These are phyloP conservation scores for Amphipyra tragopoginis DNA, from an alignment of 2,888 invertebrate species.

Conservation along the genomic window DNA sequence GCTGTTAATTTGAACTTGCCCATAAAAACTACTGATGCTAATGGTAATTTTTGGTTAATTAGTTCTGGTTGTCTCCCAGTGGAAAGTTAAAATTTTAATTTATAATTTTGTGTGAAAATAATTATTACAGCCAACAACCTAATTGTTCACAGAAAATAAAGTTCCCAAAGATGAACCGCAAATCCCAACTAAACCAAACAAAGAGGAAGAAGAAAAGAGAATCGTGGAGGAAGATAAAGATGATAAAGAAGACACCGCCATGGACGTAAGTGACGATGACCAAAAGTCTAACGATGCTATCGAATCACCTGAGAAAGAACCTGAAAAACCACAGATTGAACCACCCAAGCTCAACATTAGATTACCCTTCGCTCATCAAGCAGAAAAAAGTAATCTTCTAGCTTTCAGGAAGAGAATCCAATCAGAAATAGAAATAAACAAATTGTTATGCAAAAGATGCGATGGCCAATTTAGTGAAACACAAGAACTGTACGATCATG, in stretches of 20 bases:
- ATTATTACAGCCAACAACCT: neutral
- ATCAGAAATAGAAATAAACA: constrained; percentile 79
- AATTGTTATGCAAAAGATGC: constrained; percentile 88
- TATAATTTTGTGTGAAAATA: too few relatives aligned
- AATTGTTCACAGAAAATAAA: constrained; percentile 65
- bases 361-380: constrained; percentile 77
- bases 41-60: constrained; percentile 46
- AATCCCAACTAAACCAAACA: constrained; percentile 39
- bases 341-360: constrained; percentile 60
- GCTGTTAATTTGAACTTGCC: constrained; percentile 55
- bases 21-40: constrained; percentile 56
- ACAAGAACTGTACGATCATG: constrained; percentile 90
- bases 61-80: too few relatives aligned
- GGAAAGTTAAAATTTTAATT: too few relatives aligned
- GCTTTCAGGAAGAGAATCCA: constrained; percentile 78
- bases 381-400: constrained; percentile 80
- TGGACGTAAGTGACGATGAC: constrained; percentile 67
- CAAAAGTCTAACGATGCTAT: constrained; percentile 60
- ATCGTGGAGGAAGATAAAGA: constrained; percentile 50
- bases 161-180: constrained; percentile 52
- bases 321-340: constrained; percentile 37
- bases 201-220: constrained; percentile 50
- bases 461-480: constrained; percentile 83
- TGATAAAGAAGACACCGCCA: constrained; percentile 58
- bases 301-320: constrained; percentile 67